Evolutionary conservation across 2,113 vertebrate species (phyloP), one percentile per base, ranked within the genome.

Genomic region (Daubentonia madagascariensis): DNA sequence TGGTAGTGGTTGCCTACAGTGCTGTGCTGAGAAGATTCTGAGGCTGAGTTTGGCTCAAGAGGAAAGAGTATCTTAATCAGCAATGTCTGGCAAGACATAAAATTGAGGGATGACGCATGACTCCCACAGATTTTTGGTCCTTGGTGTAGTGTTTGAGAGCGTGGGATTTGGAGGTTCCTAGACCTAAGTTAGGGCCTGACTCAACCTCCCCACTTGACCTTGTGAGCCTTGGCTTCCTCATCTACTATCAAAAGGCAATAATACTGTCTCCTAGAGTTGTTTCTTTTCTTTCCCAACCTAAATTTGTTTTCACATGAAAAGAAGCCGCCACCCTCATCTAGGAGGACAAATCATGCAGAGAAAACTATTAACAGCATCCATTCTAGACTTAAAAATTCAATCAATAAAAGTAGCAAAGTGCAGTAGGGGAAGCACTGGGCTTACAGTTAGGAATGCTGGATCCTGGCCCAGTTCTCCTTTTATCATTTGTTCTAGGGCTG

Each of bases 251-350:
- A 90, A 94, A 85, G 5, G 6, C 52, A 45, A 11, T 45, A 75
- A 48, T 40, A 80, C 32, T n/a, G 23, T 18, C 8, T 61, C n/a
- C 1, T 20, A 11, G 17, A 89, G 22, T 5, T 63, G 23, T 35
- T 85, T 45, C 22, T 79, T 90, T 50, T 73, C 75, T 85, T 95
- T 59, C 35, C 8, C 43, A 86, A 68, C 14, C 35, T 59, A 89
- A 93, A 17, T 79, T 92, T 70, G 75, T 75, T 73, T 92, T 68
- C 80, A 63, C 2, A 30, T 75, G 37, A 92, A 93, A 98, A 83
- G 76, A 75, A 89, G 22, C 5, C 40, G 20, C 65, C 75, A 25
- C 45, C 50, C 2, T 84, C 50, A 59, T 52, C 75, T 28, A 72
- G 45, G 43, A 92, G 22, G 28, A 75, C 2, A 65, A 90, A 61